These are phyloP conservation scores for Callocephalon fimbriatum DNA, from an alignment of 2,113 vertebrate genomes.

Conservation along the genomic window DNA sequence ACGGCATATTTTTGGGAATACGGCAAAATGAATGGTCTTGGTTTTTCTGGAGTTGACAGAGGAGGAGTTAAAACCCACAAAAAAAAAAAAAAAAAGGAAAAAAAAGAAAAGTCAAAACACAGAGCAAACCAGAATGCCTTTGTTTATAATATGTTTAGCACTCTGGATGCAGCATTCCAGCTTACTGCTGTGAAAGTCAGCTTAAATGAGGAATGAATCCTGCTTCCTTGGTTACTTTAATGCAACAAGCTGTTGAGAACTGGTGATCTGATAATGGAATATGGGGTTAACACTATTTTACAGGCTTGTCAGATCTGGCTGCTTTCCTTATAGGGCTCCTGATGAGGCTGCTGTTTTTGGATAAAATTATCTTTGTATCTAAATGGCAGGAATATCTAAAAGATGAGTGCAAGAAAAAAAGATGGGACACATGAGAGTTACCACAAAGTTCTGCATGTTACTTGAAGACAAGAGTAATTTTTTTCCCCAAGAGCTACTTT, in stretches of 20 bases:
- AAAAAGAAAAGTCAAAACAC: background rate
- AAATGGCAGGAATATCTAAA: background rate
- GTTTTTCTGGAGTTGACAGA: accelerated
- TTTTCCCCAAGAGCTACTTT: background rate
- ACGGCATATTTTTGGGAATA: background rate
- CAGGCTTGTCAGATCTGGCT: background rate
- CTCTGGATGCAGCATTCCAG: background rate
- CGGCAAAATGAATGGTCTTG: background rate
- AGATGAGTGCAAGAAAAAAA: background rate
- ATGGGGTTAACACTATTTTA: background rate
- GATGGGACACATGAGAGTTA: accelerated
- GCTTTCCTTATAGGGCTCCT: background rate
- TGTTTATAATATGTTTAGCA: background rate
- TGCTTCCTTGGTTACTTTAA: background rate
- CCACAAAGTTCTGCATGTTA: background rate
- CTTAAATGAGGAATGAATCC: background rate
- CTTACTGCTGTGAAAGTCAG: background rate
- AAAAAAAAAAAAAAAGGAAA: background rate
- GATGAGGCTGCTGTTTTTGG: background rate
- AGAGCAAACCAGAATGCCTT: background rate
- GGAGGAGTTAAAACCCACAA: background rate
- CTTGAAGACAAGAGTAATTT: background rate
- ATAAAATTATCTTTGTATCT: background rate
- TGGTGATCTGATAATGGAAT: background rate
- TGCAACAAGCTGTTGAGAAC: background rate